Evolutionary conservation across 37 sponge, comb jelly and placozoan species (phyloP), one percentile per base, ranked within the genome.

Genomic region (Diacarnus erythraeanus): DNA sequence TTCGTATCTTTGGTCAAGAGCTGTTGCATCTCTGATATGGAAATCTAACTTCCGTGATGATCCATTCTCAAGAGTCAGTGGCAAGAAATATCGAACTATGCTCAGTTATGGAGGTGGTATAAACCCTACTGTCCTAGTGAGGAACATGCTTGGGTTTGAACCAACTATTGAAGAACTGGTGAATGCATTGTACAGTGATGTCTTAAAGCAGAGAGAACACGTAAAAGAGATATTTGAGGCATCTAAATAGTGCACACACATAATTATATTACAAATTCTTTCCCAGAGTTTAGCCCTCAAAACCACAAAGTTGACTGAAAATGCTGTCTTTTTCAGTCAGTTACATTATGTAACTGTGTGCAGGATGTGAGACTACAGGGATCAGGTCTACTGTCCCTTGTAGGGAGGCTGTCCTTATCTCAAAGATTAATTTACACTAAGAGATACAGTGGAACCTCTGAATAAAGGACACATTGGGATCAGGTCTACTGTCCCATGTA

Each of bases 1-100:
- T 61, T 96, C 96, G 18, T 98, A 98, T 61, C 75, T 88, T 23
- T 95, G 96, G 96, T 79, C 96, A 3, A 74, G 86, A 36, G 94
- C 99, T 60, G 82, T 93, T 1, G 92, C 95, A 22, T 80, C 80
- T 21, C 82, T 98, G 27, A 79, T 98, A 0, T 98, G 97, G 93
- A 77, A 79, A 27, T 64, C 84, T 6, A 85, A 86, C 41, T 98
- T 98, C 73, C 10, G 39, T 9, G 71, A 72, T 9, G 72, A 98
- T 77, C 99, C 96, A 1, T 91, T 98, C 59, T 91, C 84, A 25
- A 64, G 78, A 57, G 71, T 0, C 4, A 83, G 59, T 2, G 96
- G 96, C 0, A 80, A 82, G 40, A 57, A 38, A 34, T 88, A 82
- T 58, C 68, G 79, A 34, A 43, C 69, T 8, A 83, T 96, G 77